Evolutionary conservation across 1,140 invertebrate genomes (phyloP).

Genomic region (Gonatopus flavifemur): DNA sequence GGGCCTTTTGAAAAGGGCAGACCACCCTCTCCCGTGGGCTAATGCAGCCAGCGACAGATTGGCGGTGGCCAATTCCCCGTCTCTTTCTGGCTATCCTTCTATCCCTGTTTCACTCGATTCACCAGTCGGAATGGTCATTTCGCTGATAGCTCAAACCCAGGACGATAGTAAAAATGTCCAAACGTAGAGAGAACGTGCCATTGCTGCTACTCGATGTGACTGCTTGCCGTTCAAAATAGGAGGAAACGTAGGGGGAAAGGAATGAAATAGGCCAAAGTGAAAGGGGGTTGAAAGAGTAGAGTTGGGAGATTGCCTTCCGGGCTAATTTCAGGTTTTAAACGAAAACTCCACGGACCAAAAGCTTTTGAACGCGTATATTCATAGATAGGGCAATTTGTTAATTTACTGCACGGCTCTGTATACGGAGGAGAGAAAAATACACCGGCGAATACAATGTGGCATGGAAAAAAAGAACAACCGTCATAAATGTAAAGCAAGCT

Average conservation of each 20-base stretch:
- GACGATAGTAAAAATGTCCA: constrained; percentile 50
- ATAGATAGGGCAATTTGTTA: no score
- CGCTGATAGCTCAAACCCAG: constrained; percentile 53
- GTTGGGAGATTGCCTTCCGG: constrained; percentile 7
- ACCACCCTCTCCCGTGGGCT: constrained; percentile 36
- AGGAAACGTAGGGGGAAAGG: constrained; percentile 14
- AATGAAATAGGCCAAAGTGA: neutral
- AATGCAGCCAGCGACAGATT: constrained; percentile 59
- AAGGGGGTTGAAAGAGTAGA: neutral
- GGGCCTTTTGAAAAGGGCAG: constrained; percentile 44
- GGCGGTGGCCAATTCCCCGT: constrained; percentile 41
- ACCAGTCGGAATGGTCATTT: constrained; percentile 48
- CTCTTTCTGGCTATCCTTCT: neutral
- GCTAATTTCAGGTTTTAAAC: constrained; percentile 18
- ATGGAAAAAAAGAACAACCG: no score
- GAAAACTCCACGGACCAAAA: no score
- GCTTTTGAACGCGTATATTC: no score
- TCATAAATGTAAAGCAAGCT: no score
- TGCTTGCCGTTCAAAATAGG: constrained; percentile 12
- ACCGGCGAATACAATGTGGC: no score
- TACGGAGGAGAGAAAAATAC: no score
- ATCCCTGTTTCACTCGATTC: constrained; percentile 1
- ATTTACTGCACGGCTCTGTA: no score
- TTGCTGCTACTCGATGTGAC: constrained; percentile 15
- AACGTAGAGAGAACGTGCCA: constrained; percentile 32